phyloP scores from a whole-genome alignment of 2,888 invertebrate species.

The Limnephilus auricula region DNA sequence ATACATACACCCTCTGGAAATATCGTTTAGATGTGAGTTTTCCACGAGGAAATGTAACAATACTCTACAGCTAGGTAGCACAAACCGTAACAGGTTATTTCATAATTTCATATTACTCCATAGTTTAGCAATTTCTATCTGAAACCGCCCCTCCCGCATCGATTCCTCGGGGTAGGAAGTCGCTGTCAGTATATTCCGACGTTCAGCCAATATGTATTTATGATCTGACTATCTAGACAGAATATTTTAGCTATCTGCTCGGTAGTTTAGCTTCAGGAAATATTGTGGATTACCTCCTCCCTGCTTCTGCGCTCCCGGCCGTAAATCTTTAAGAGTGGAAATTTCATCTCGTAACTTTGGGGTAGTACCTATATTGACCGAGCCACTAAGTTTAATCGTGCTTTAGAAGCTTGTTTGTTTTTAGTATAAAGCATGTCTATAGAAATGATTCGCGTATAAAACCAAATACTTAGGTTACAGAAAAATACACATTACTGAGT shows the following conservation, averaged over 20 bases:
- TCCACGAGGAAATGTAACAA: background rate
- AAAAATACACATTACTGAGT: too few relatives aligned
- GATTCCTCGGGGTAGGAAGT: background rate
- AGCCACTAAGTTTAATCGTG: background rate
- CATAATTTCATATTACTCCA: background rate
- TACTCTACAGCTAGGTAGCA: background rate
- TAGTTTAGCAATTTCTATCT: background rate
- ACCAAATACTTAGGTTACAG: background rate
- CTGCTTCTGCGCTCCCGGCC: background rate
- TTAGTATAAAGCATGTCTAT: background rate
- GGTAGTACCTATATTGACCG: background rate
- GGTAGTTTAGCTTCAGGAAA: background rate
- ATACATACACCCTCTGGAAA: background rate
- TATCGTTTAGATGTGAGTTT: background rate
- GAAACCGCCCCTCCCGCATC: background rate
- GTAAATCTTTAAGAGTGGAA: constrained; percentile 2
- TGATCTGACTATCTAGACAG: constrained; percentile 22
- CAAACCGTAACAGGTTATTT: constrained; percentile 2
- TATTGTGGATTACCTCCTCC: background rate
- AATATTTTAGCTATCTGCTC: constrained; percentile 6
- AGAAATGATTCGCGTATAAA: background rate
- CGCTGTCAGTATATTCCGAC: constrained; percentile 4
- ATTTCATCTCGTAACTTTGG: background rate
- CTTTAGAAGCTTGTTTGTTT: background rate
- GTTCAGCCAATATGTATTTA: constrained; percentile 26